These are phyloP conservation scores for Sylvilagus bachmani DNA, from an alignment of 2,113 vertebrate species.

Conservation along the genomic window DNA sequence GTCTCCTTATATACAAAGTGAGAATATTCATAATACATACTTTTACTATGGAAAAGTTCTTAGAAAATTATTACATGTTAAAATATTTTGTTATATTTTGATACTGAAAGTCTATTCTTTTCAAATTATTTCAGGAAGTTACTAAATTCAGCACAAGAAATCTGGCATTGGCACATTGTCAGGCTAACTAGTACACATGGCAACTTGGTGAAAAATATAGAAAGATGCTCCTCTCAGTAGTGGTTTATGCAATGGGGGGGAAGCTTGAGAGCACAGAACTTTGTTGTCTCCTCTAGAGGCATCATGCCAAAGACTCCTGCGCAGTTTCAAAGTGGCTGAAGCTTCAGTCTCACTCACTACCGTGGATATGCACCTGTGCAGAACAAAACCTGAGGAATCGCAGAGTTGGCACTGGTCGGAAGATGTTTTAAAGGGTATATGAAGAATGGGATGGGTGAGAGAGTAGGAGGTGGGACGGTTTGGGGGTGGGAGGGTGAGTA, in stretches of 20 bases:
- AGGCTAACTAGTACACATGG: not conserved
- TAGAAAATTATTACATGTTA: not conserved
- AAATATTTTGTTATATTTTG: not conserved
- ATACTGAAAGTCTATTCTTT: constrained; percentile 13
- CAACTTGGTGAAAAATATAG: not conserved
- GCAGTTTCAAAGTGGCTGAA: not conserved
- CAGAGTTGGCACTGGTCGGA: not conserved
- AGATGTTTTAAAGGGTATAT: not conserved
- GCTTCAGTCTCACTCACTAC: not conserved
- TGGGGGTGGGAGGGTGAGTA: no score
- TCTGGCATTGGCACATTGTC: not conserved
- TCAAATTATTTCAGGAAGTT: not conserved
- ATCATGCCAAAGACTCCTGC: not conserved
- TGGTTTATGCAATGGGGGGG: not conserved
- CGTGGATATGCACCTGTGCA: not conserved
- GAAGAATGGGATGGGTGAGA: no score
- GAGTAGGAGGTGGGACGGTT: no score
- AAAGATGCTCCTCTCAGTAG: not conserved
- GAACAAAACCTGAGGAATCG: not conserved
- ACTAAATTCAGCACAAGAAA: not conserved
- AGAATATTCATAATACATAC: not conserved
- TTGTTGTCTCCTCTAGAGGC: not conserved
- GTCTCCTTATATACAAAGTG: not conserved
- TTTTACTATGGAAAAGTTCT: not conserved
- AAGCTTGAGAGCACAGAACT: not conserved